Base-by-base conservation (phyloP, 2,888 invertebrate species). In the Parapristionchus giblindavisi region DNA sequence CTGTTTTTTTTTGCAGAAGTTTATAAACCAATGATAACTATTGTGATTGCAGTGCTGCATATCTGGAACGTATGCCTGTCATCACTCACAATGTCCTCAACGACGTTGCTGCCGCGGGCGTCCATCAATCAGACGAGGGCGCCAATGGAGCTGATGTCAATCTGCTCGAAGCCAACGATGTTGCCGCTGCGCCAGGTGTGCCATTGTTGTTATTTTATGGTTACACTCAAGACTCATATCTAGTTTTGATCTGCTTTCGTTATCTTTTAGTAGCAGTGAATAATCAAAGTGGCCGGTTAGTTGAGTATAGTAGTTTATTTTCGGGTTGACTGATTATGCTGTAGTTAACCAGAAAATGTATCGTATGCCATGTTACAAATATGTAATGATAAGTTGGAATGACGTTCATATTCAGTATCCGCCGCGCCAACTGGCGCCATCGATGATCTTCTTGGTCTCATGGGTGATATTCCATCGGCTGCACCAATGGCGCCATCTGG, bases 51-150 rank as follows among this genome's bases (percentile, higher is more conserved):
- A 73, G 73, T 32, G 43, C 60, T 24, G 63, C 66, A 3, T 75
- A 75, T 38, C 90, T 99, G 84, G 99, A 99, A 89, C 92, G 96
- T 87, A 99, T 99, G 98, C 99, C 99, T 71, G 93, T 97, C 11
- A 94, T 98, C 92, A 93, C 94, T 89, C 88, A 85, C 76, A 88
- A 88, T 75, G 84, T 85, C 8, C 77, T 85, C 43, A 87, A 85
- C 73, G 87, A 87, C 34, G 83, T 86, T 6, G 88, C 85, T 3
- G 77, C 82, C n/a, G 86, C 85, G 36, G 87, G 85, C 66, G 82
- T n/a, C n/a, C n/a, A n/a, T n/a, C n/a, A n/a, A 17, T 2, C n/a
- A 5, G 14, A 21, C 36, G 60, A 60, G 6, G 36, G 36, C 36
- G 60, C 21, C 63, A 48, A 48, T 21, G 14, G 14, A 14, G 11